Conservation (phyloP, 2,888 invertebrate species). For the Idaea dimidiata region DNA sequence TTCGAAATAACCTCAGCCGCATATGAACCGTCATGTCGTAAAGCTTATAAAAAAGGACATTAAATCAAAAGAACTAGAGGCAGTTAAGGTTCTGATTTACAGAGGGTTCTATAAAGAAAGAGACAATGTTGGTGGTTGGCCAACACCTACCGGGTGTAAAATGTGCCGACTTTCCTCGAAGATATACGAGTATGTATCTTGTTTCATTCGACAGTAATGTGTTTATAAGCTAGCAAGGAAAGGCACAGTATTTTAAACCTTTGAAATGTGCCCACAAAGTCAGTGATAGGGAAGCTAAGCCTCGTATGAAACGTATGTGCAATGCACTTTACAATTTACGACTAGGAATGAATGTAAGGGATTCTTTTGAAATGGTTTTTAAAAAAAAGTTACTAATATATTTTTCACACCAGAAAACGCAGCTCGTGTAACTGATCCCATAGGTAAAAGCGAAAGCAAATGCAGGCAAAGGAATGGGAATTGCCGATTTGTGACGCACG, state of each 20-base stretch:
- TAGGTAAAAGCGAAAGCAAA: no score
- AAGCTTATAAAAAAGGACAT: constrained; percentile 25
- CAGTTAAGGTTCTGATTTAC: constrained; percentile 27
- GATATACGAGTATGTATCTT: constrained; percentile 3
- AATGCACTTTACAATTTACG: background rate
- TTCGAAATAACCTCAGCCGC: background rate
- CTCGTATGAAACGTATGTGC: background rate
- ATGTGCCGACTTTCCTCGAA: constrained; percentile 3
- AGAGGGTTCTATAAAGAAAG: constrained; percentile 22
- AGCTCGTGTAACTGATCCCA: no score
- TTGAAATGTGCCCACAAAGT: background rate
- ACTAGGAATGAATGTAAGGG: background rate
- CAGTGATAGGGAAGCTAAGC: background rate
- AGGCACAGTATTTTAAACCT: background rate
- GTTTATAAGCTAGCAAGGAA: background rate
- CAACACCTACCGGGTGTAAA: constrained; percentile 12
- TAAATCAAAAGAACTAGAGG: constrained; percentile 28
- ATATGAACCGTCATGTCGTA: constrained; percentile 1
- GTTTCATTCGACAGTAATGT: background rate
- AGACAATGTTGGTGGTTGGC: constrained; percentile 27
- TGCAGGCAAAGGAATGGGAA: no score
- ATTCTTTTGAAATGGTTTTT: background rate
- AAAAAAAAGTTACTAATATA: background rate
- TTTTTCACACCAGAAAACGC: no score
- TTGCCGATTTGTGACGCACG: no score